Percentiles rank a stretch among this genome's conserved stretches.
phyloP scores from a whole-genome alignment of 2,797 vertebrate genomes.

The Anguilla pacifica region DNA sequence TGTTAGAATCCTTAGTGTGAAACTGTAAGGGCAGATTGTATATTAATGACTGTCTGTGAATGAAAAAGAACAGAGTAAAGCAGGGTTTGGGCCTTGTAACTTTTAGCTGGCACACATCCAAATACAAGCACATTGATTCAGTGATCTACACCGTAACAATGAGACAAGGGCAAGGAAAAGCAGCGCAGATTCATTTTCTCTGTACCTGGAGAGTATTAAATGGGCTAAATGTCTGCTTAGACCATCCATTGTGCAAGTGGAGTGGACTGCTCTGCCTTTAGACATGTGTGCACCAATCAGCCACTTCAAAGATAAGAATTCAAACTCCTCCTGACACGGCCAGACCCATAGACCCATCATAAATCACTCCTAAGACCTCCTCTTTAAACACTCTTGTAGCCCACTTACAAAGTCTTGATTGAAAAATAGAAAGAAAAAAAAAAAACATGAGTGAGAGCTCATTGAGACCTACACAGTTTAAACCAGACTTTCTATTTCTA shows the following conservation, averaged over 20 bases:
- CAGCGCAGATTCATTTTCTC: not conserved
- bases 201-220: not conserved
- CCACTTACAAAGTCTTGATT: not conserved
- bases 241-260: not conserved
- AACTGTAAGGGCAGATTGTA: not conserved
- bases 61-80: not conserved
- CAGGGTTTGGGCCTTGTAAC: not conserved
- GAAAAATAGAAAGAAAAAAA: not conserved
- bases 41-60: not conserved
- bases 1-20: not conserved
- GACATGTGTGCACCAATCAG: not conserved
- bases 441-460: too few species aligned
- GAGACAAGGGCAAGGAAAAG: not conserved
- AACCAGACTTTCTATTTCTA: not conserved
- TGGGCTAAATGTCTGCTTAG: not conserved
- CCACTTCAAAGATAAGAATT: conserved; percentile 14
- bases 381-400: conserved; percentile 9
- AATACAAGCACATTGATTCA: not conserved
- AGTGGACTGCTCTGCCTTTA: not conserved
- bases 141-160: not conserved
- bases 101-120: not conserved
- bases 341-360: not conserved
- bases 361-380: not conserved
- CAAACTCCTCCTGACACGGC: not conserved
- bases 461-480: not conserved